Conservation (phyloP, 2,888 invertebrate genomes). For the Chloroclysta siterata region DNA sequence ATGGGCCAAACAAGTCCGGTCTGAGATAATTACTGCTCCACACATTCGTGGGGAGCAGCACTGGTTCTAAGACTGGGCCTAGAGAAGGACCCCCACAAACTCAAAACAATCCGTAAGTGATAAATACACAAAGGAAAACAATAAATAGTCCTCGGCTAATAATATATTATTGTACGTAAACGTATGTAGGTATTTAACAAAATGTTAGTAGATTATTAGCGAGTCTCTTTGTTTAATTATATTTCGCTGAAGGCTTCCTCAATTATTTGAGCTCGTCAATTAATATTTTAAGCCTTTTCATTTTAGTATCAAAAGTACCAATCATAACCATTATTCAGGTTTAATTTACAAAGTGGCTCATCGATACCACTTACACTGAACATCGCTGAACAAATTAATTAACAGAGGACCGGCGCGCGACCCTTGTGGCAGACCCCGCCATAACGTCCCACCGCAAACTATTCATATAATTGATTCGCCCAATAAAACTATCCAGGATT, state of each 20-base stretch:
- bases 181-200: not conserved
- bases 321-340: slow-evolving; percentile 7
- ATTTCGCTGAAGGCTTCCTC: not conserved
- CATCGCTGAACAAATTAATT: slow-evolving; percentile 36
- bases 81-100: too few species aligned
- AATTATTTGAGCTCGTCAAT: not conserved
- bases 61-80: too few species aligned
- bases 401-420: slow-evolving; percentile 40
- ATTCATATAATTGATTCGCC: slow-evolving; percentile 38
- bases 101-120: too few species aligned
- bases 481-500: slow-evolving; percentile 59
- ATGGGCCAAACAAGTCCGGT: too few species aligned
- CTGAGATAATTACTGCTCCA: too few species aligned
- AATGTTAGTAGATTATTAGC: not conserved
- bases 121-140: too few species aligned
- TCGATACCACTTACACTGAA: slow-evolving; percentile 26
- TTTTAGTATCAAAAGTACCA: not conserved
- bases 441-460: slow-evolving; percentile 38
- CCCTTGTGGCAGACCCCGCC: slow-evolving; percentile 41
- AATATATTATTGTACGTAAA: too few species aligned
- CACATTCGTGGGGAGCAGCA: too few species aligned
- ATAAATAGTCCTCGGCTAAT: too few species aligned
- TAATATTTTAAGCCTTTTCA: not conserved
- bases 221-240: not conserved
- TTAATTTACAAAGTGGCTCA: slow-evolving; percentile 27